phyloP scores from a whole-genome alignment of 2,113 vertebrate species.

The Lophochroa leadbeateri region DNA sequence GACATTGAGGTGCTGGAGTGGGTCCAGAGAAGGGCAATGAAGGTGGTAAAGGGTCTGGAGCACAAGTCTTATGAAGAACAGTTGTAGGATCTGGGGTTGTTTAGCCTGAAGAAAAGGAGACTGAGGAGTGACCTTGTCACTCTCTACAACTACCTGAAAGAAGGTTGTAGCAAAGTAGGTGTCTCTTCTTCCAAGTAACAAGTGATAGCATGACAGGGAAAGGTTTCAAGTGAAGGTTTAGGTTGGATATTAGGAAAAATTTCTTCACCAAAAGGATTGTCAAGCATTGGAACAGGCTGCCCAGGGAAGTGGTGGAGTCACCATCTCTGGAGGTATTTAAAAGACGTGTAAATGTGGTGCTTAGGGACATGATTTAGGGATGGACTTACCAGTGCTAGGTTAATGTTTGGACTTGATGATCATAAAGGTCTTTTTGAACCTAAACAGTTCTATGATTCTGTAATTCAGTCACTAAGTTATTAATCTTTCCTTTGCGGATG shows the following conservation, averaged over 20 bases:
- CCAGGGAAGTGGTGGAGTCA: not conserved
- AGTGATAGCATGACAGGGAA: not conserved
- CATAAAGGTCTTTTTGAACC: not conserved
- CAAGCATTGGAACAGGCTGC: not conserved
- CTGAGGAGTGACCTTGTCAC: not conserved
- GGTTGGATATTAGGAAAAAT: not conserved
- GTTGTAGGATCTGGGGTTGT: not conserved
- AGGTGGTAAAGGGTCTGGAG: not conserved
- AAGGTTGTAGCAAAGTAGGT: not conserved
- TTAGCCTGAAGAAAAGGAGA: not conserved
- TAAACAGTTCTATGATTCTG: not conserved
- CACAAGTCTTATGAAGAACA: too few species aligned
- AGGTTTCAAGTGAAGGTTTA: not conserved
- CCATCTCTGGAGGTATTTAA: not conserved
- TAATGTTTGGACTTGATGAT: rapidly evolving
- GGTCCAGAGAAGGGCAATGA: not conserved
- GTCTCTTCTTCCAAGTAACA: not conserved
- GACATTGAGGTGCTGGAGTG: not conserved
- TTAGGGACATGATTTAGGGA: not conserved
- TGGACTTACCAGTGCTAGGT: not conserved
- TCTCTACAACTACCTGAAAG: not conserved
- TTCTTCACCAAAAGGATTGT: not conserved
- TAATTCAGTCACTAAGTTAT: not conserved
- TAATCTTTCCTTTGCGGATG: not conserved
- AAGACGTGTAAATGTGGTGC: not conserved